Evolutionary conservation across 2,888 invertebrate species (phyloP).

Genomic region (Serripes groenlandicus): DNA sequence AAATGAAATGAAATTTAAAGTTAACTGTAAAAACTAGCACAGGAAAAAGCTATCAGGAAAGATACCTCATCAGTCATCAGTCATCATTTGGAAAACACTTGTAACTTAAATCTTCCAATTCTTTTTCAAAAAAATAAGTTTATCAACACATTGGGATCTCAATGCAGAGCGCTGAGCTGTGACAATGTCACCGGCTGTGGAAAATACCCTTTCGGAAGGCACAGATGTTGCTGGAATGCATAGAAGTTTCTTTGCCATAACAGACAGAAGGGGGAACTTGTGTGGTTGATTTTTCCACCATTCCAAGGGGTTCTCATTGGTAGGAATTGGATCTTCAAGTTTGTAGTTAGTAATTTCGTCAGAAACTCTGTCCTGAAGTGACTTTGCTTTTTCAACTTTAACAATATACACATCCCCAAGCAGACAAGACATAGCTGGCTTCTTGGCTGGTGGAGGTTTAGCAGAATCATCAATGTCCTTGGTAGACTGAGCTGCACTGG

Average conservation of each 20-base stretch:
- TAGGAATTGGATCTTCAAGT: conserved; percentile 11
- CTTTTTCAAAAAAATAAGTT: conserved; percentile 51
- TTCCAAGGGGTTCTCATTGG: conserved; percentile 15
- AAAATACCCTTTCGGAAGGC: conserved; percentile 46
- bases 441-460: background rate
- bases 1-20: too few relatives aligned
- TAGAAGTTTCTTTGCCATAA: conserved; percentile 23
- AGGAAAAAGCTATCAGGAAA: too few relatives aligned
- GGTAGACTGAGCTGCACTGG: background rate
- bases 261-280: conserved; percentile 37
- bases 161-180: conserved; percentile 42
- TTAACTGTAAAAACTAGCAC: too few relatives aligned
- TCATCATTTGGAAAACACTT: too few relatives aligned
- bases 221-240: conserved; percentile 51
- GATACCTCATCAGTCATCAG: too few relatives aligned
- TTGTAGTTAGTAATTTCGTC: conserved; percentile 25
- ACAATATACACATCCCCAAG: conserved; percentile 40
- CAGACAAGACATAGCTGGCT: conserved; percentile 32
- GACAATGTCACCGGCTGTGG: conserved; percentile 50
- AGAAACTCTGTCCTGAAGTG: conserved; percentile 2
- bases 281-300: conserved; percentile 43
- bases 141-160: conserved; percentile 38
- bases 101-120: conserved; percentile 20
- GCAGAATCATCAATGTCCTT: background rate
- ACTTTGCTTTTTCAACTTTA: conserved; percentile 25